Evolutionary conservation across 92 coral and sea anemone species (phyloP), one percentile per base, ranked within the genome.

Genomic region (Zoanthus gigantus): DNA sequence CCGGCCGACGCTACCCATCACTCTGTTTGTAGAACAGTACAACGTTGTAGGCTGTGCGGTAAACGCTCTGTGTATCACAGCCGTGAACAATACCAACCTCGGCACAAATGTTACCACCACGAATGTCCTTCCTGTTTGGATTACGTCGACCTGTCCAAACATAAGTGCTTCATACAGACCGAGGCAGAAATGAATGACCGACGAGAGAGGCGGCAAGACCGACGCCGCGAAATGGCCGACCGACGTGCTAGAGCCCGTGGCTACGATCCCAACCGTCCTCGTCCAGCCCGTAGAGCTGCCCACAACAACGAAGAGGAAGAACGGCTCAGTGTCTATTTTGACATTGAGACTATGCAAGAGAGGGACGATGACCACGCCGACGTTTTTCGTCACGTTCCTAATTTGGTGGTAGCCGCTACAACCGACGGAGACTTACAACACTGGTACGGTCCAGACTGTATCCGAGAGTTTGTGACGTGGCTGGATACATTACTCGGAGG

Each of bases 381-480:
- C 65, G 5, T 4, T 1, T 10, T 14, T 4, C 65, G 18, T 14
- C 77, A 73, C 56, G 29, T 73, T 2, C 77, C 77, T 13, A 73
- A 73, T 5, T 15, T 73, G 56, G 77, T 73, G 54, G 77, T 73
- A 29, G 57, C 77, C 1, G 77, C 16, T 9, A 73, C 56, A 4
- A 53, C 42, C 34, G 29, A 11, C 53, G 54, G 42, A 9, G 77
- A 73, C 9, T 17, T 29, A 23, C 54, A 34, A 34, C 42, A 29
- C 15, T 15, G 53, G 34, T 73, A 29, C 77, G 47, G 42, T 34
- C 47, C 47, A 28, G 53, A 73, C 77, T 72, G 88, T 16, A 11
- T 83, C 57, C 75, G 9, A 16, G 11, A 45, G 1, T 83, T 83
- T 30, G 18, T 53, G 31, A 2, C n/a, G 29, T 83, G 87, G 87